Evolutionary conservation across 2,113 vertebrate genomes (phyloP).

Genomic region (Lophotis ruficrista): DNA sequence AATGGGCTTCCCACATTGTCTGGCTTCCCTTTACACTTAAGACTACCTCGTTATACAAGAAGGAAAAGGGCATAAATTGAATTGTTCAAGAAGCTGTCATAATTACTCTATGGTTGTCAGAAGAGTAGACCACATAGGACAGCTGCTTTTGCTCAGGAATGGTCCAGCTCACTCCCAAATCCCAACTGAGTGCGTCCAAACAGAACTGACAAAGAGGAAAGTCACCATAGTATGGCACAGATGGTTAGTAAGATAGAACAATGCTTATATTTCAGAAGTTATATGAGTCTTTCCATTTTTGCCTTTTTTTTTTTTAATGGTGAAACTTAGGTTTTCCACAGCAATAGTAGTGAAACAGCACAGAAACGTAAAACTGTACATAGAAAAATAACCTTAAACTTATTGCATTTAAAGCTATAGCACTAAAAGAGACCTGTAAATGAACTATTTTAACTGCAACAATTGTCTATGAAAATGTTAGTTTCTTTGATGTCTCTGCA

Average conservation of each 20-base stretch:
- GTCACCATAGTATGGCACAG: not conserved
- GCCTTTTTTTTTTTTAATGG: no score
- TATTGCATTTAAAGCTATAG: not conserved
- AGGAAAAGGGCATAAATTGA: not conserved
- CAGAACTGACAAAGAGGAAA: not conserved
- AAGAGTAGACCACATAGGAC: not conserved
- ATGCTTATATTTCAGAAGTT: not conserved
- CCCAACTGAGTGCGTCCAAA: not conserved
- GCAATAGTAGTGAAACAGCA: not conserved
- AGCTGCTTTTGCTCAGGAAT: not conserved
- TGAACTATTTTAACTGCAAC: not conserved
- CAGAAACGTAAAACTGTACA: fast-evolving
- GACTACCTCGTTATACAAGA: not conserved
- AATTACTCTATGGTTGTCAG: not conserved
- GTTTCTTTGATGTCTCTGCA: not conserved
- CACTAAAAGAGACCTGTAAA: not conserved
- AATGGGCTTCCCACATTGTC: not conserved
- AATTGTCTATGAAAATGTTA: not conserved
- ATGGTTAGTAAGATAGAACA: not conserved
- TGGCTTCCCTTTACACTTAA: not conserved
- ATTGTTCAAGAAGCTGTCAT: not conserved
- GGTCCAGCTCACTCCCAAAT: not conserved
- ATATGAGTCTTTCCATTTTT: not conserved
- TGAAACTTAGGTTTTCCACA: not conserved
- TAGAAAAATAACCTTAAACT: not conserved